These are phyloP conservation scores for Chrysogorgia sp. DNA, from an alignment of 92 coral and sea anemone genomes.

Conservation along the genomic window DNA sequence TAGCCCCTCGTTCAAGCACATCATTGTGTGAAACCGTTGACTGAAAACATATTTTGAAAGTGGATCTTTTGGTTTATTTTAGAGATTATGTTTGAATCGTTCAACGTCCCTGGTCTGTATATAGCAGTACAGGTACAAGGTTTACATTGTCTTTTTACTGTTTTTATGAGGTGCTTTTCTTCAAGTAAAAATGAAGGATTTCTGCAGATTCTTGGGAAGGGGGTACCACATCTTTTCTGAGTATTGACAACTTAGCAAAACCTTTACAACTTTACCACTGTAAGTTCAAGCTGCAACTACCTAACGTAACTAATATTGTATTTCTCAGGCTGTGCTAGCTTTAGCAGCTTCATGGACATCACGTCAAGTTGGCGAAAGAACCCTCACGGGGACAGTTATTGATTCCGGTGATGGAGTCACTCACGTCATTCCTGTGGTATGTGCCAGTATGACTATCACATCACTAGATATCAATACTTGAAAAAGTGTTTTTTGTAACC, in stretches of 20 bases:
- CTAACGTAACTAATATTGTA: too few species aligned
- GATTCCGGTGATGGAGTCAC: slow-evolving; percentile 99
- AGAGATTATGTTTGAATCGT: slow-evolving; percentile 99
- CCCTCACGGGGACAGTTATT: slow-evolving; percentile 94
- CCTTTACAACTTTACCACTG: too few species aligned
- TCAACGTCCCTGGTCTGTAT: slow-evolving; percentile 95
- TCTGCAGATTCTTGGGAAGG: too few species aligned
- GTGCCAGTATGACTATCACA: not conserved
- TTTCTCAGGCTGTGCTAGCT: slow-evolving; percentile 93
- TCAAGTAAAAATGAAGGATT: too few species aligned
- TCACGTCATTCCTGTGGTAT: slow-evolving; percentile 97
- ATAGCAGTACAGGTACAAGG: slow-evolving; percentile 93
- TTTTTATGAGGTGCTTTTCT: too few species aligned
- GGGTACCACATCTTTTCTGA: too few species aligned
- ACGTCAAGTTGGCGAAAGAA: slow-evolving; percentile 99
- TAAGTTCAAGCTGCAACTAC: too few species aligned
- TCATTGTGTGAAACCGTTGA: not conserved
- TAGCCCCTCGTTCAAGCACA: not conserved
- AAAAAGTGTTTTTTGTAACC: too few species aligned
- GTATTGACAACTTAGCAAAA: too few species aligned
- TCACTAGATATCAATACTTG: too few species aligned
- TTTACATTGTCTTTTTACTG: not conserved
- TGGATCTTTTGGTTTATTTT: slow-evolving; percentile 8
- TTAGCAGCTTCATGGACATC: slow-evolving; percentile 99
- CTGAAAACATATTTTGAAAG: not conserved